These are phyloP conservation scores for Tetranychus piercei DNA, from an alignment of 2,888 invertebrate species.

Conservation along the genomic window DNA sequence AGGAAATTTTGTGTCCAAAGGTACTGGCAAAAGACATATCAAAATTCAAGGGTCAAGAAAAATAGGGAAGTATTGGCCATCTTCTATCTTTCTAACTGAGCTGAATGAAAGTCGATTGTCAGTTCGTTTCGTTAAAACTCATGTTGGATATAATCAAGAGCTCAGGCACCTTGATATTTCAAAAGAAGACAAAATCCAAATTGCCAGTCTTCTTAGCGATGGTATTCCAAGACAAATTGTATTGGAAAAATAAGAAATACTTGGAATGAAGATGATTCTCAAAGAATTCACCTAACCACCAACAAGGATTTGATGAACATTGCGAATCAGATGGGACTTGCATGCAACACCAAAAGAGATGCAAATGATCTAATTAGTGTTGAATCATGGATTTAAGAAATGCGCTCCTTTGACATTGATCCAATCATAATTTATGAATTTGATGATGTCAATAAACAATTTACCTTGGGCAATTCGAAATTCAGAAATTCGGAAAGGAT, in stretches of 20 bases:
- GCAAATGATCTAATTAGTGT: too few relatives aligned
- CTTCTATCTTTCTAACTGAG: background rate
- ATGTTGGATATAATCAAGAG: background rate
- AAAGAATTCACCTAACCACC: background rate
- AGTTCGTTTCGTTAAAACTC: background rate
- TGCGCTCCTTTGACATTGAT: background rate
- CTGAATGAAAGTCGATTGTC: background rate
- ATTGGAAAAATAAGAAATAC: background rate
- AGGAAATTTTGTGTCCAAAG: too few relatives aligned
- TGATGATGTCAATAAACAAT: background rate
- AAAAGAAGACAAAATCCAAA: background rate
- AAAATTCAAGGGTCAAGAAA: background rate
- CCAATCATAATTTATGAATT: background rate
- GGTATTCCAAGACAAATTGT: background rate
- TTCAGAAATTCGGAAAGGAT: background rate
- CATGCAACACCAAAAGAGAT: fast-evolving
- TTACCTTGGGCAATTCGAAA: background rate
- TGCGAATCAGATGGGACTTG: too few relatives aligned
- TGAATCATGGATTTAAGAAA: too few relatives aligned
- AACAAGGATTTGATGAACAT: background rate
- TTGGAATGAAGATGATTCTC: background rate
- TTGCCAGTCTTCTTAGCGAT: background rate
- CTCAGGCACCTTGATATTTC: background rate
- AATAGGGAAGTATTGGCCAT: background rate
- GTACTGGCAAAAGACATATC: too few relatives aligned